A percentile compares a stretch with the other conserved stretches of the same genome.
These are phyloP conservation scores for Toxonevra muliebris DNA, from an alignment of 2,888 invertebrate genomes.

Conservation along the genomic window DNA sequence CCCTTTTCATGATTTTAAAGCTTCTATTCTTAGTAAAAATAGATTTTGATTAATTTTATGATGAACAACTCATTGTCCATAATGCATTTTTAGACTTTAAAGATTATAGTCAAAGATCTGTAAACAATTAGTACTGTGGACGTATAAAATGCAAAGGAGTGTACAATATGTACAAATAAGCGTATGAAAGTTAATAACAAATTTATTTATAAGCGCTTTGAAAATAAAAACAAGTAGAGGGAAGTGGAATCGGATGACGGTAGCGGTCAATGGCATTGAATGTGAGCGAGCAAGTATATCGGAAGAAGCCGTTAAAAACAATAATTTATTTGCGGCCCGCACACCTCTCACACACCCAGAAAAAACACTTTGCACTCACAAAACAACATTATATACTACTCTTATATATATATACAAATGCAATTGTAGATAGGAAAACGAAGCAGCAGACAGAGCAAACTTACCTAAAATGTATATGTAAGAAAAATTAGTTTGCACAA, in stretches of 20 bases:
- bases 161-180: too few species aligned
- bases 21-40: too few species aligned
- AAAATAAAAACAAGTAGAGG: too few species aligned
- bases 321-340: background rate
- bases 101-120: too few species aligned
- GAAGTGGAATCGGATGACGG: background rate
- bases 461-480: conserved; percentile 22
- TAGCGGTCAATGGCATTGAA: conserved; percentile 25
- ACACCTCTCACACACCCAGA: background rate
- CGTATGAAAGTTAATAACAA: too few species aligned
- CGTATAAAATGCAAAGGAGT: too few species aligned
- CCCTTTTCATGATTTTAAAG: too few species aligned
- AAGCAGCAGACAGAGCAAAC: conserved; percentile 3
- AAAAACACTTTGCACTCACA: conserved; percentile 2
- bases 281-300: background rate
- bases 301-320: conserved; percentile 9
- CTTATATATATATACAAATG: background rate
- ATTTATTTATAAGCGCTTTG: too few species aligned
- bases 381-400: background rate
- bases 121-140: too few species aligned
- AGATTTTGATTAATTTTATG: too few species aligned
- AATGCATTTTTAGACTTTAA: too few species aligned
- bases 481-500: conserved; percentile 12
- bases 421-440: background rate
- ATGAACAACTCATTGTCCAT: too few species aligned